Base-by-base conservation (phyloP, 2,888 invertebrate genomes). In the Nowickia ferox region DNA sequence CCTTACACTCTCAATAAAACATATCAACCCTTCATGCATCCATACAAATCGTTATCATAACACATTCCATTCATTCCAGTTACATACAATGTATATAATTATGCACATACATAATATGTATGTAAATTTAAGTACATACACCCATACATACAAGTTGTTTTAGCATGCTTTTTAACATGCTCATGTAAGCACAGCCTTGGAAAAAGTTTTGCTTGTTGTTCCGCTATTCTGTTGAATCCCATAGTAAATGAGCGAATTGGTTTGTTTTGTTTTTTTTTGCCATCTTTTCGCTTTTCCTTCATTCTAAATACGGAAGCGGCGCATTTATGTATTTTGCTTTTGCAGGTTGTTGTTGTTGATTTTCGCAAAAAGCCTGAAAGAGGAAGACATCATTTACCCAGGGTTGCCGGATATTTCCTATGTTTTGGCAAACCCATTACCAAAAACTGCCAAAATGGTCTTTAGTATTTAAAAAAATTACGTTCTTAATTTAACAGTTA, bases 151-250 rank as follows among this genome's bases (percentile, higher is more conserved):
- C 30, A n/a, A n/a, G 53, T 46, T 63, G 46, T 11, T 68, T 79
- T 61, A 22, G 65, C 66, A 63, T 74, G 53, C 42, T 61, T 65
- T 15, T 48, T 86, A 84, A 86, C 84, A 84, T 83, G 51, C 22
- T 61, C 71, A 84, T 86, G 86, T 86, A 72, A 86, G 55, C 72
- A 68, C 79, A 86, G 79, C 86, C 86, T 86, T 86, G 84, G 66
- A 40, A 71, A 81, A 74, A 72, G 61, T 82, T 78, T 74, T 38
- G 22, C 17, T 48, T 15, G 51, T 53, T 63, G 17, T 42, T 55
- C 38, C 46, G 8, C 30, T 51, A 3, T 42, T 63, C 2, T 63
- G 13, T 77, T n/a, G 13, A 57, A 48, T 77, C 48, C 5, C 44
- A 57, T 72, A 66, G 83, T 72, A 59, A 74, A 30, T 74, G 48